Percentiles rank a stretch among this genome's conserved stretches.
Evolutionary conservation across 2,888 invertebrate species (phyloP).

Genomic region (Oasisia sp.): DNA sequence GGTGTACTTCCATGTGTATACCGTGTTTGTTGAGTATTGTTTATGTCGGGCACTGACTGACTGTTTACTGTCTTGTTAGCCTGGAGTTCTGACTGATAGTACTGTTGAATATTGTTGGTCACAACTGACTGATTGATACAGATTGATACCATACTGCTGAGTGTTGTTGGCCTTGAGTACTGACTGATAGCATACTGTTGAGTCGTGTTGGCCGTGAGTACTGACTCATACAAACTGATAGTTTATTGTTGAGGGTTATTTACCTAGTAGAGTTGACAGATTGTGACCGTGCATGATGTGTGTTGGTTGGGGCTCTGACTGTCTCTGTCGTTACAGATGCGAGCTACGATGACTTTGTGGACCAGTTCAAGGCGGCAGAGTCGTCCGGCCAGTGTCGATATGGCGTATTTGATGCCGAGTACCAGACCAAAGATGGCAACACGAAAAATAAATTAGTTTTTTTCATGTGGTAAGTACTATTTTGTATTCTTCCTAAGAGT

Average conservation of each 20-base stretch:
- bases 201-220: neutral
- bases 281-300: neutral
- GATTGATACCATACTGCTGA: neutral
- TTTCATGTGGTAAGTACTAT: constrained; percentile 52
- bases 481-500: neutral
- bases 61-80: too few species aligned
- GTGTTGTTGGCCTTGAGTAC: neutral
- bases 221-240: neutral
- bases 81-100: too few species aligned
- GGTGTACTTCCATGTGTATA: neutral
- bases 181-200: neutral
- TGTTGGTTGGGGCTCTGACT: neutral
- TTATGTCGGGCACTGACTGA: too few species aligned
- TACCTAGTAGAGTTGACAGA: neutral
- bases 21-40: too few species aligned
- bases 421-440: constrained; percentile 75
- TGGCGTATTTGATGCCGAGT: constrained; percentile 95
- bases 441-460: constrained; percentile 53
- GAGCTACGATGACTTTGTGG: constrained; percentile 92
- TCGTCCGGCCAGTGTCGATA: constrained; percentile 90
- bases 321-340: constrained; percentile 67
- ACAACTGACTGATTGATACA: too few species aligned
- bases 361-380: constrained; percentile 83
- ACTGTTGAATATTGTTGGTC: too few species aligned
- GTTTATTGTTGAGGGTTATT: neutral